phyloP scores from a whole-genome alignment of 2,888 invertebrate genomes.

The Caradrina kadenii region DNA sequence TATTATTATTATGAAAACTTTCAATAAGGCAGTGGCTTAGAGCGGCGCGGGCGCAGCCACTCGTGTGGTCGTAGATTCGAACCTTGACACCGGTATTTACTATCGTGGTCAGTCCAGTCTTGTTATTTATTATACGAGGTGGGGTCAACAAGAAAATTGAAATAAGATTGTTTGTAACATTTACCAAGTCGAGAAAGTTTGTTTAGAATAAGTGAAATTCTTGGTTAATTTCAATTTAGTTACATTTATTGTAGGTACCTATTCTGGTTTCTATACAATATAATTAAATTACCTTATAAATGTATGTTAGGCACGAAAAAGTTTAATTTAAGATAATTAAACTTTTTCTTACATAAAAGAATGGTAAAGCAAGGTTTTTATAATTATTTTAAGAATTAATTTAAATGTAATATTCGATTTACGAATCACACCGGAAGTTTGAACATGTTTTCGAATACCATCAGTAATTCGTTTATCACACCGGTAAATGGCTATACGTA shows the following conservation, averaged over 20 bases:
- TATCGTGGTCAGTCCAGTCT: slow-evolving; percentile 54
- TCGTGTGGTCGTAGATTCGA: slow-evolving; percentile 56
- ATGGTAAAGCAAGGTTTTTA: too few relatives aligned
- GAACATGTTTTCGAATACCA: slow-evolving; percentile 11
- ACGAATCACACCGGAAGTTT: background rate
- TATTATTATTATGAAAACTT: slow-evolving; percentile 37
- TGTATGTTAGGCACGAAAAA: too few relatives aligned
- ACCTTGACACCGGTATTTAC: slow-evolving; percentile 66
- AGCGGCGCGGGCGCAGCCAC: slow-evolving; percentile 30
- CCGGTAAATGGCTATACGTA: background rate
- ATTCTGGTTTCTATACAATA: background rate
- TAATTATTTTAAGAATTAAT: background rate
- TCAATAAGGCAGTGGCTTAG: slow-evolving; percentile 42
- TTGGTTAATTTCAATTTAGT: background rate
- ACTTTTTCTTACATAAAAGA: too few relatives aligned
- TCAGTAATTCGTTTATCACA: background rate
- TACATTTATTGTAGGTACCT: background rate
- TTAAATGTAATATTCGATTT: background rate
- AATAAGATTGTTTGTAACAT: slow-evolving; percentile 7
- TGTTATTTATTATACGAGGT: slow-evolving; percentile 42
- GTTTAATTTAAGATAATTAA: too few relatives aligned
- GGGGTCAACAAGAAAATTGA: slow-evolving; percentile 29
- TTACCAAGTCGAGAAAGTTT: background rate
- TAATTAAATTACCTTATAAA: background rate
- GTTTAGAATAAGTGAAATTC: background rate